A percentile compares a stretch with the other conserved stretches of the same genome.
phyloP scores from a whole-genome alignment of 2,888 invertebrate genomes.

The Eilema sororculum region DNA sequence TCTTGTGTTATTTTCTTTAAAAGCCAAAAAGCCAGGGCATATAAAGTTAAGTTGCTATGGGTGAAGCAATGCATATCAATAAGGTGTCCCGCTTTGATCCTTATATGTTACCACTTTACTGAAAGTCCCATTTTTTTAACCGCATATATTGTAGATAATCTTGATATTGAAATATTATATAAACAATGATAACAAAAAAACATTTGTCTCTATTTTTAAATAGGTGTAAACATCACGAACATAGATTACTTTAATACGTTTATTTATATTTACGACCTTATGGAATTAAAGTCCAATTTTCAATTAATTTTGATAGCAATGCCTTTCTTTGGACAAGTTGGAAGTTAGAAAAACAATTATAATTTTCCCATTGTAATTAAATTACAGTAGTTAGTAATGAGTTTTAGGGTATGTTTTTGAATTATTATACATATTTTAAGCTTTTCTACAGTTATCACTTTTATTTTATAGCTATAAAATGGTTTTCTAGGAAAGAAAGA shows the following conservation, averaged over 20 bases:
- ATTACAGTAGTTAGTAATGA: background rate
- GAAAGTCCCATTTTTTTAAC: background rate
- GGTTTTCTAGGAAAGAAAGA: too few species aligned
- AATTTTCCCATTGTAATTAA: background rate
- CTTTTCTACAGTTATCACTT: too few species aligned
- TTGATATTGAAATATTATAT: background rate
- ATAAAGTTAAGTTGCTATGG: slow-evolving; percentile 23
- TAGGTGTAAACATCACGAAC: too few species aligned
- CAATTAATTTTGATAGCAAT: background rate
- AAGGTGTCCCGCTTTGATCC: slow-evolving; percentile 33
- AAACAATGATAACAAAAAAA: too few species aligned
- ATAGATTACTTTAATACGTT: background rate
- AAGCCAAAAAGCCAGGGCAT: slow-evolving; percentile 17
- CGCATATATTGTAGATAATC: background rate
- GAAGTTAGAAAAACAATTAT: background rate
- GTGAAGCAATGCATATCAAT: slow-evolving; percentile 43
- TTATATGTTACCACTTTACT: slow-evolving; percentile 2
- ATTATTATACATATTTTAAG: too few species aligned
- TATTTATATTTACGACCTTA: background rate
- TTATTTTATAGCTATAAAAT: too few species aligned
- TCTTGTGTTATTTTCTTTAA: background rate
- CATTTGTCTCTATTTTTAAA: too few species aligned
- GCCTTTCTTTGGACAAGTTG: background rate
- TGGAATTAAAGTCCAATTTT: background rate
- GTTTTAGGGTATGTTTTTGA: background rate